A percentile compares a stretch with the other conserved stretches of the same genome.
phyloP scores from a whole-genome alignment of 2,797 vertebrate genomes.

The Gambelia wislizenii region DNA sequence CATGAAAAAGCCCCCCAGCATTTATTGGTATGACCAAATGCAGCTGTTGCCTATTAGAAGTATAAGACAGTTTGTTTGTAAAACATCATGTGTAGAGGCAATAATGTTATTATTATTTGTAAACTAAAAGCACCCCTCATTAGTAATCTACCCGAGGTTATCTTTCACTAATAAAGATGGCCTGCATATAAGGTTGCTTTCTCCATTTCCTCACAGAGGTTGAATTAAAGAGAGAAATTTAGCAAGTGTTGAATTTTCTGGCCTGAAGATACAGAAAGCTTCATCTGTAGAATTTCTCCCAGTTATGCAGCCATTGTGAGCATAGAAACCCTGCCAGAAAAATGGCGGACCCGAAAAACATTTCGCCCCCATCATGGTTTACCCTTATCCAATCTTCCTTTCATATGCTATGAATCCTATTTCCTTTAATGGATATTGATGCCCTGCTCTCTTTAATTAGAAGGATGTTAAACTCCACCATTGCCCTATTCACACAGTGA shows the following conservation, averaged over 20 bases:
- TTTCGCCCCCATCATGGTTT: neutral
- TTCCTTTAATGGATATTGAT: neutral
- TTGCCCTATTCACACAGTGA: neutral
- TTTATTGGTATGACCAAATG: neutral
- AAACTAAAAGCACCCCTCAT: no score
- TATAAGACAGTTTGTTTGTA: no score
- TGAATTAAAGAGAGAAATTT: neutral
- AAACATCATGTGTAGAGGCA: no score
- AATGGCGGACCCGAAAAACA: no score
- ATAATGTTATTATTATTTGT: no score
- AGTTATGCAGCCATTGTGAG: neutral
- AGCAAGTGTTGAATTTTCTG: neutral
- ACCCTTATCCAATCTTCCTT: neutral
- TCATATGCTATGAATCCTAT: neutral
- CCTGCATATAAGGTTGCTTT: neutral
- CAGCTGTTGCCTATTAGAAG: no score
- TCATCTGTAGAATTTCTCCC: neutral
- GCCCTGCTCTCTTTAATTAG: conserved; percentile 22
- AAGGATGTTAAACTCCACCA: conserved; percentile 6
- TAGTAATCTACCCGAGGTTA: neutral
- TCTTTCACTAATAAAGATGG: neutral
- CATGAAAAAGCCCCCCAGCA: neutral
- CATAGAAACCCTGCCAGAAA: no score
- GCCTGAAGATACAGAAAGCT: neutral
- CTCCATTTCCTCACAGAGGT: neutral